phyloP scores from a whole-genome alignment of 2,113 vertebrate species.

The Lonchura striata region DNA sequence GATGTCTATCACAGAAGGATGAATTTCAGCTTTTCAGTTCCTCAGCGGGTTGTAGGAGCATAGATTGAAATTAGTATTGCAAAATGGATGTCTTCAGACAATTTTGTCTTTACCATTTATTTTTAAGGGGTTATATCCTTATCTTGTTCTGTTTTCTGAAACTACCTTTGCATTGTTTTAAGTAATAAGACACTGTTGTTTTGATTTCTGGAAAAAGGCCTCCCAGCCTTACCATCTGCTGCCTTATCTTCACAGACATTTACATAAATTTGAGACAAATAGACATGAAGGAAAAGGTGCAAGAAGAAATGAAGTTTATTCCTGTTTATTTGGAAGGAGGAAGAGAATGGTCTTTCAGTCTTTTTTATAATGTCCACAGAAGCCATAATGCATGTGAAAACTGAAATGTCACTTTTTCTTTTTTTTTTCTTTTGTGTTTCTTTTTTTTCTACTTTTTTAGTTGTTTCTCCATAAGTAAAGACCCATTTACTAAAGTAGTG shows the following conservation, averaged over 20 bases:
- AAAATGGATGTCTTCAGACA: neutral
- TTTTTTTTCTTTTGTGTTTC: fast-evolving
- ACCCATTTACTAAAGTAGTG: neutral
- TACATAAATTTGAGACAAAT: neutral
- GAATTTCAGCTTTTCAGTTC: neutral
- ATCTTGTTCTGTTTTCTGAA: neutral
- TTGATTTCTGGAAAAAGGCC: neutral
- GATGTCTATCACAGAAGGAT: neutral
- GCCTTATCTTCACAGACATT: neutral
- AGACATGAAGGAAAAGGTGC: neutral
- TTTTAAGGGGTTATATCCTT: neutral
- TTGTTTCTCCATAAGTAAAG: neutral
- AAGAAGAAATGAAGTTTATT: neutral
- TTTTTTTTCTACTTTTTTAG: too few species aligned
- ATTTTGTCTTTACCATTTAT: neutral
- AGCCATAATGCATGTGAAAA: neutral
- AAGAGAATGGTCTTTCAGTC: neutral
- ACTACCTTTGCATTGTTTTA: neutral
- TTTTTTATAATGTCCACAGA: neutral
- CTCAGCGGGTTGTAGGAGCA: neutral
- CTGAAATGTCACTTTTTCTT: neutral
- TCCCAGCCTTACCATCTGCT: neutral
- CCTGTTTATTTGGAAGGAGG: neutral
- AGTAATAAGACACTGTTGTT: neutral
- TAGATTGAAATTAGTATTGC: neutral